Evolutionary conservation across 2,113 vertebrate species (phyloP), one percentile per base, ranked within the genome.

Genomic region (Nestor notabilis): DNA sequence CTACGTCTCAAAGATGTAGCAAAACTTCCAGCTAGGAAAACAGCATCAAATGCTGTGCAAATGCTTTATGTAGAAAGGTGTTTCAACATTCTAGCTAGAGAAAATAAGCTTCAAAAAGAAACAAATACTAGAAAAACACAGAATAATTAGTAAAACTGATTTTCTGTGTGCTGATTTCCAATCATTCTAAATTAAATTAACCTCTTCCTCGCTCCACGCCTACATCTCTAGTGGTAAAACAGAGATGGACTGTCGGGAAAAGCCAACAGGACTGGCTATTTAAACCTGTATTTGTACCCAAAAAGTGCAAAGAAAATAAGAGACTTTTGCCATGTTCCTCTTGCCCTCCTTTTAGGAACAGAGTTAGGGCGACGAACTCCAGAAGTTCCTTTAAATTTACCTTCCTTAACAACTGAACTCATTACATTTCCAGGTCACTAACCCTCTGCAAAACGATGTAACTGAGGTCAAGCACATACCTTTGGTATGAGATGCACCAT

Each of bases 401-500:
- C 68, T 44, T 71, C 64, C 18, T 41, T 44, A 77, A 60, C 5
- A 71, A 37, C 0, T 44, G 46, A 90, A 72, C 50, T 46, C 46
- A 58, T 64, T 27, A 23, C 13, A 24, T 31, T 83, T 86, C 63
- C 41, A 85, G 53, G 19, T 50, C 61, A 43, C 68, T 37, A 65
- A 43, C 20, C n/a, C 89, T 58, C 49, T 60, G 41, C 37, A 46
- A 8, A 50, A 50, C n/a, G 20, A 11, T 3, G 0, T 4, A 72
- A 29, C 47, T n/a, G 28, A 85, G 52, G 29, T 55, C 28, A 63
- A 58, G 52, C 35, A 43, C 50, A 39, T 52, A 99, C 99, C 99
- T 99, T 99, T 99, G 33, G 99, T 99, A 89, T 99, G 99, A 2
- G 99, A 99, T 0, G 99, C 99, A 21, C 99, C 99, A 13, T 99